phyloP scores from a whole-genome alignment of 2,797 vertebrate species.

The Phoeniculus purpureus region DNA sequence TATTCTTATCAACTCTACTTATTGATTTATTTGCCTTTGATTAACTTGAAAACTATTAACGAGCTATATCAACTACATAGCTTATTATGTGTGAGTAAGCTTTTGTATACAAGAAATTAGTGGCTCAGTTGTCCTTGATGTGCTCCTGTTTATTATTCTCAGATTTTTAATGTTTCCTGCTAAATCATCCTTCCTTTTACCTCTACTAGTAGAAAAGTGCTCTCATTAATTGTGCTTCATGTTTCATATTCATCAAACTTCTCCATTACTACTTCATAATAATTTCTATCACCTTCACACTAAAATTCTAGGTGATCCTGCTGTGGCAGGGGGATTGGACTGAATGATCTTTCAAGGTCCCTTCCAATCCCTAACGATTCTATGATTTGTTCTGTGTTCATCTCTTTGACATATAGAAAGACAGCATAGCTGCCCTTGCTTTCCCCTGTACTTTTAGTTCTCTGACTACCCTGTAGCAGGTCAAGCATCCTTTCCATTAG shows the following conservation, averaged over 20 bases:
- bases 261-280: constrained; percentile 19
- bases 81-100: not conserved
- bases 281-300: not conserved
- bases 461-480: not conserved
- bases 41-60: constrained; percentile 2
- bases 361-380: too few species aligned
- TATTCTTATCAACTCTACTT: not conserved
- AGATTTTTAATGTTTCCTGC: not conserved
- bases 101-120: not conserved
- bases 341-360: too few species aligned
- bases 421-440: not conserved
- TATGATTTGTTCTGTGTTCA: not conserved
- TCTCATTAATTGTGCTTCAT: not conserved
- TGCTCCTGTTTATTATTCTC: not conserved
- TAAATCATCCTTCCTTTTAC: constrained; percentile 2
- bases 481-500: not conserved
- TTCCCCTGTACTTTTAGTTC: not conserved
- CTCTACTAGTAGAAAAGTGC: not conserved
- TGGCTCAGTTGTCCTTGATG: constrained; percentile 4
- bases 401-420: not conserved
- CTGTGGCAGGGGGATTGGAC: too few species aligned
- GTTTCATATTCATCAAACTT: not conserved
- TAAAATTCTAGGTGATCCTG: not conserved
- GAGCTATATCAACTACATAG: not conserved
- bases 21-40: not conserved